These are phyloP conservation scores for Anguilla japonica DNA, from an alignment of 2,113 vertebrate species.

Conservation along the genomic window DNA sequence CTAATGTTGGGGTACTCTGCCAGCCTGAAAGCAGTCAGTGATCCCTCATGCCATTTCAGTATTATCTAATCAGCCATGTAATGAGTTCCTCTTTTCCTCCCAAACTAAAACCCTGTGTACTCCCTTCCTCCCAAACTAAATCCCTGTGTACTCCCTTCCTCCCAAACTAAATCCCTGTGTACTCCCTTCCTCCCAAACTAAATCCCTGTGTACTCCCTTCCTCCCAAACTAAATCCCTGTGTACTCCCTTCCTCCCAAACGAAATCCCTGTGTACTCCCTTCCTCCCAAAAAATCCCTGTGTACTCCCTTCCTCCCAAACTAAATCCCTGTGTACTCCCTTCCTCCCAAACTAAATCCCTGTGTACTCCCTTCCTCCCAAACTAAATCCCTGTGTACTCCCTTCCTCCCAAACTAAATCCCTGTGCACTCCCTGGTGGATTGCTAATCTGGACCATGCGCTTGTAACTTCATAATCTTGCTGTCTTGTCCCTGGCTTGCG, in stretches of 20 bases:
- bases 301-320: not conserved
- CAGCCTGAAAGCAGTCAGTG: not conserved
- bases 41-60: not conserved
- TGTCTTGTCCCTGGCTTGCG: not conserved
- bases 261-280: too few species aligned
- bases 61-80: not conserved
- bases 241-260: too few species aligned
- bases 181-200: too few species aligned
- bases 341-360: not conserved
- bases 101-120: not conserved
- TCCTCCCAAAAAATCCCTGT: too few species aligned
- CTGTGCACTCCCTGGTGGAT: not conserved
- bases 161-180: too few species aligned
- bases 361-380: not conserved
- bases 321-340: not conserved
- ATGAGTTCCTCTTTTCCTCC: not conserved
- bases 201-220: too few species aligned
- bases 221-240: too few species aligned
- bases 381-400: not conserved
- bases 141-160: too few species aligned
- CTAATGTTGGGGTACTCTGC: not conserved
- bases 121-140: too few species aligned
- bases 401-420: not conserved
- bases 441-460: not conserved
- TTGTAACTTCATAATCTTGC: not conserved